Conservation (phyloP, 1,140 invertebrate species). For the Helicoverpa zea region DNA sequence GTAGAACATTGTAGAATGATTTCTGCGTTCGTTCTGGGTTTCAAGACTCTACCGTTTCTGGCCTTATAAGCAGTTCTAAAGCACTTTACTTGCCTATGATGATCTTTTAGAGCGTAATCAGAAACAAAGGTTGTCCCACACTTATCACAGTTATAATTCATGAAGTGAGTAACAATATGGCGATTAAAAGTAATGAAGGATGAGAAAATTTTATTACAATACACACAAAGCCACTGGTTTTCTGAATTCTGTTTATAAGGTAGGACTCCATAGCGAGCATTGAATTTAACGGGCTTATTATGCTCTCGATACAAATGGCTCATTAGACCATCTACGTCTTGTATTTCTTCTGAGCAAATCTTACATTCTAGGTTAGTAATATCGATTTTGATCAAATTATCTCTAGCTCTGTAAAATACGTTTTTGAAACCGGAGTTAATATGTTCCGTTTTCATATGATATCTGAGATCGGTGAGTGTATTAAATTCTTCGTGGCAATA, state of each 20-base stretch:
- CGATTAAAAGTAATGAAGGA: conserved; percentile 76
- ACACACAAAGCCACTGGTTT: conserved; percentile 73
- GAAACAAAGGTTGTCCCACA: conserved; percentile 79
- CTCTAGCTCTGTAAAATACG: conserved; percentile 78
- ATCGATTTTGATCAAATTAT: conserved; percentile 80
- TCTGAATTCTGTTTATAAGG: conserved; percentile 75
- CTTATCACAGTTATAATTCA: conserved; percentile 79
- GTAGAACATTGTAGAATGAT: conserved; percentile 80
- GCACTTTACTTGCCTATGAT: conserved; percentile 78
- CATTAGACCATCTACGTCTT: conserved; percentile 75
- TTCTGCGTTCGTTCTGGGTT: conserved; percentile 75
- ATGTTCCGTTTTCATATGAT: conserved; percentile 74
- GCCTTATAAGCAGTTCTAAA: conserved; percentile 76
- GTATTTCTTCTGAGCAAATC: conserved; percentile 67
- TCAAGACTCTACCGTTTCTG: conserved; percentile 72
- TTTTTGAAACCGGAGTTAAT: conserved; percentile 74
- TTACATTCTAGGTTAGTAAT: conserved; percentile 79
- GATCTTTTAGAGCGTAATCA: conserved; percentile 73
- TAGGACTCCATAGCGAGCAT: conserved; percentile 75
- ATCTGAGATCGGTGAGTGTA: conserved; percentile 65
- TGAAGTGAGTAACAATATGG: conserved; percentile 77
- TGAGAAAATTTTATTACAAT: conserved; percentile 69
- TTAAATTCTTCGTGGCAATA: conserved; percentile 78
- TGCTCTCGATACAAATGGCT: conserved; percentile 73
- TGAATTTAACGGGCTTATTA: conserved; percentile 75